Conservation (phyloP, 2,113 vertebrate genomes). For the Dicentrarchus labrax region DNA sequence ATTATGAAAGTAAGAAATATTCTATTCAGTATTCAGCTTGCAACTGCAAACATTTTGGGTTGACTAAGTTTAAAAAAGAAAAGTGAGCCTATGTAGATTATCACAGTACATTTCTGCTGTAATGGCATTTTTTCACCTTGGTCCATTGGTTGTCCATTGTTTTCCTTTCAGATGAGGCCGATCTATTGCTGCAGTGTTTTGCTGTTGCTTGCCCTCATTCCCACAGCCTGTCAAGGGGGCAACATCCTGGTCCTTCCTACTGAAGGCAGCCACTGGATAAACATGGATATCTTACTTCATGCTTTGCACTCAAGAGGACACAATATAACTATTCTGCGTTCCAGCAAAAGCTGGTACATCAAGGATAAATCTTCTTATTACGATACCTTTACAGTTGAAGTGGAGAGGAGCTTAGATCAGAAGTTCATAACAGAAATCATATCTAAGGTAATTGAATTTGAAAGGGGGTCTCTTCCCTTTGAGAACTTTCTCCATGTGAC, state of each 20-base stretch:
- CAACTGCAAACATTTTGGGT: no score
- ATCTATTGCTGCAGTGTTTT: conserved; percentile 29
- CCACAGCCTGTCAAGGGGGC: conserved; percentile 47
- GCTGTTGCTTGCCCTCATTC: conserved; percentile 53
- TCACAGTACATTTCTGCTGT: no score
- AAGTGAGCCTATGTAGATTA: no score
- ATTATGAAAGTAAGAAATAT: no score
- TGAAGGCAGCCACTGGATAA: conserved; percentile 81
- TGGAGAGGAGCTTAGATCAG: conserved; percentile 29
- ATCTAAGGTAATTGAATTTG: neutral
- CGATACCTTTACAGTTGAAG: conserved; percentile 47
- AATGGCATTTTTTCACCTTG: neutral
- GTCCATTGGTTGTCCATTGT: neutral
- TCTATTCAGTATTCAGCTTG: no score
- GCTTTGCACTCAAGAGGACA: conserved; percentile 74
- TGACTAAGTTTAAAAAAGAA: no score
- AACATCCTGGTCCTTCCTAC: conserved; percentile 76
- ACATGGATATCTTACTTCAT: conserved; percentile 75
- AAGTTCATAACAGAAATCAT: neutral
- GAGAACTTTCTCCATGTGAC: neutral
- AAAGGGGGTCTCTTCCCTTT: conserved; percentile 43
- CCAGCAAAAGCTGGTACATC: conserved; percentile 73
- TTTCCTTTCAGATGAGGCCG: conserved; percentile 62
- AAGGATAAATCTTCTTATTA: conserved; percentile 58
- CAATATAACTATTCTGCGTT: conserved; percentile 61